A percentile compares a stretch with the other conserved stretches of the same genome.
Conservation (phyloP, 2,797 vertebrate species). For the Lerista edwardsae region DNA sequence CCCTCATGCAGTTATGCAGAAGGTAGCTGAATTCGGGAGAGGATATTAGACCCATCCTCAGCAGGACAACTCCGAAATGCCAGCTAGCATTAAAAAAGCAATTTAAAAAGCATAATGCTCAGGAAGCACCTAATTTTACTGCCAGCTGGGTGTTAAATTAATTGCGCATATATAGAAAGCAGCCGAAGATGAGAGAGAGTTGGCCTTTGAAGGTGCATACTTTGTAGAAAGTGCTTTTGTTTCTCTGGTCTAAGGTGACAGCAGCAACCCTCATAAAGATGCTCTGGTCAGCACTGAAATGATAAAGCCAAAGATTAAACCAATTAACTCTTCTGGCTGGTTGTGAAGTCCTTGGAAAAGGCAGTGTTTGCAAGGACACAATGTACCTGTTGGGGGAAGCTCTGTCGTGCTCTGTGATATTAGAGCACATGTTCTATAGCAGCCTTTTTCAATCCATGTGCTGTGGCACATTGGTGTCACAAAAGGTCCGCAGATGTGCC, state of each 20-base stretch:
- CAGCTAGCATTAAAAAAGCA: constrained; percentile 69
- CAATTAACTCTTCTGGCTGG: constrained; percentile 1
- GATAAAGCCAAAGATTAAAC: constrained; percentile 48
- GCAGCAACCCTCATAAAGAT: constrained; percentile 38
- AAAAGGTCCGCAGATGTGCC: too few species aligned
- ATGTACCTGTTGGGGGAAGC: too few species aligned
- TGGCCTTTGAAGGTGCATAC: neutral
- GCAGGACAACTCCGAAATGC: constrained; percentile 60
- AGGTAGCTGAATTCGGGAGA: constrained; percentile 49
- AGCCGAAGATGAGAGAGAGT: constrained; percentile 44
- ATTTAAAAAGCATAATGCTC: constrained; percentile 67
- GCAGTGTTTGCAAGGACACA: neutral
- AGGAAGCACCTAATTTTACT: constrained; percentile 70
- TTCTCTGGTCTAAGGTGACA: constrained; percentile 39
- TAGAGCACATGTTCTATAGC: too few species aligned
- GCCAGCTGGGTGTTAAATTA: constrained; percentile 73
- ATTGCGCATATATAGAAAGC: constrained; percentile 44
- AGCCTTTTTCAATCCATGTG: too few species aligned
- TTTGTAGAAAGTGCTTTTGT: constrained; percentile 14
- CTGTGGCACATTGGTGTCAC: too few species aligned
- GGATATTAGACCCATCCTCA: constrained; percentile 55
- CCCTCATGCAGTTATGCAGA: neutral
- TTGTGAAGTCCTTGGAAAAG: neutral
- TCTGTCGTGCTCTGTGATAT: too few species aligned
- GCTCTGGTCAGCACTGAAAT: constrained; percentile 42